Percentiles rank a stretch among this genome's conserved stretches.
Evolutionary conservation across 2,888 invertebrate species (phyloP).

Genomic region (Orgyia antiqua): DNA sequence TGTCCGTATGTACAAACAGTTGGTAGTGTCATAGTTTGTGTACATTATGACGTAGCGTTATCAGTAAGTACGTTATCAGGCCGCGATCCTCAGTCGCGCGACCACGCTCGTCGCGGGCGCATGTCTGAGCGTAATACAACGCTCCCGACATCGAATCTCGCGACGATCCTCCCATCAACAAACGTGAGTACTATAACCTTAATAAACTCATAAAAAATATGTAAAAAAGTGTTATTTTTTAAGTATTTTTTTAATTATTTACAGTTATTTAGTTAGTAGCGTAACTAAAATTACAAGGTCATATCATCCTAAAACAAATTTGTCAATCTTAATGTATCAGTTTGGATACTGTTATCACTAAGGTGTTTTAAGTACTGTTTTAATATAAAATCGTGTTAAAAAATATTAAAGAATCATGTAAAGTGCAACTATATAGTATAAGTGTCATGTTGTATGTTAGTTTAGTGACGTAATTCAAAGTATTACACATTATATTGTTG

Average conservation of each 20-base stretch:
- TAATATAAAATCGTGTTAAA: conserved; percentile 23
- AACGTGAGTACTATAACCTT: conserved; percentile 15
- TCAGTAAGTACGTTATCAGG: conserved; percentile 70
- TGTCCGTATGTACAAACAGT: too few relatives aligned
- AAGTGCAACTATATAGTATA: conserved; percentile 4
- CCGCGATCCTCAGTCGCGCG: conserved; percentile 64
- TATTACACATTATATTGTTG: conserved; percentile 6
- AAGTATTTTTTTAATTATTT: too few relatives aligned
- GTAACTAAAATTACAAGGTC: too few relatives aligned
- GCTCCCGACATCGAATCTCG: conserved; percentile 2
- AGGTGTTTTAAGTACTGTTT: conserved; percentile 18
- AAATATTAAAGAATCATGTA: conserved; percentile 5
- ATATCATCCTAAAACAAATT: conserved; percentile 55
- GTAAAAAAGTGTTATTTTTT: too few relatives aligned
- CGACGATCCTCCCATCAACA: conserved; percentile 3
- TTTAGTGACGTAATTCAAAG: conserved; percentile 8
- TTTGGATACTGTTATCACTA: conserved; percentile 49
- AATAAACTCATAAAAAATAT: too few relatives aligned
- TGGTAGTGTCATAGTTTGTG: too few relatives aligned
- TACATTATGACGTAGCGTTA: conserved; percentile 53
- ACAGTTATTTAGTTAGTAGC: too few relatives aligned
- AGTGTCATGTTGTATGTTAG: conserved; percentile 7
- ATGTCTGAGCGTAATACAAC: conserved; percentile 26
- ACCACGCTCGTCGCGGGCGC: conserved; percentile 48
- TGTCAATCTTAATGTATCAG: conserved; percentile 57